These are phyloP conservation scores for Paraescarpia echinospica DNA, from an alignment of 1,140 invertebrate species.

Conservation along the genomic window DNA sequence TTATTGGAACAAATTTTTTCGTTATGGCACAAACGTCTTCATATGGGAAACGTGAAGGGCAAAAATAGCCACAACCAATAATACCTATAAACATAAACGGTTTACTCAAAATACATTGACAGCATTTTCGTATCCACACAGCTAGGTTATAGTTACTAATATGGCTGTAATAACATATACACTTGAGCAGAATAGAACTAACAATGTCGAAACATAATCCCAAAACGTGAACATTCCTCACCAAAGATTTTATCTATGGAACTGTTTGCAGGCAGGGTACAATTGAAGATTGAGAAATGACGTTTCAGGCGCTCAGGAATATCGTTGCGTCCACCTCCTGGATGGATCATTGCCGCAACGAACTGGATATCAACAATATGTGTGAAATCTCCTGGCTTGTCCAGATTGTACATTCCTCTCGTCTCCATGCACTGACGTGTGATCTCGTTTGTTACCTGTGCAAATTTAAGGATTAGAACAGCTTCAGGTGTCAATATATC, in stretches of 20 bases:
- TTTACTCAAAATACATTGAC: not conserved
- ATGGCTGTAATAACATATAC: not conserved
- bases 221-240: not conserved
- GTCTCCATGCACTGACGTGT: conserved; percentile 95
- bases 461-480: not conserved
- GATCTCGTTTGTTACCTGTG: conserved; percentile 84
- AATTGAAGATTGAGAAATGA: conserved; percentile 95
- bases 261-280: conserved; percentile 80
- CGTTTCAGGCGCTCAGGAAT: conserved; percentile 91
- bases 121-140: not conserved
- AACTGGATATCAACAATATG: conserved; percentile 90
- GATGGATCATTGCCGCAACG: conserved; percentile 91
- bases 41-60: conserved; percentile 49
- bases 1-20: conserved; percentile 53
- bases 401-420: conserved; percentile 94
- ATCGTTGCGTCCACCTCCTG: conserved; percentile 92
- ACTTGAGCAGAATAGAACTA: not conserved
- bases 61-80: conserved; percentile 57
- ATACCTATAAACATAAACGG: conserved; percentile 27
- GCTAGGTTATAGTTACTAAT: not conserved
- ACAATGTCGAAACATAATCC: not conserved
- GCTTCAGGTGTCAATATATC: not conserved
- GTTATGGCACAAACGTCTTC: conserved; percentile 45
- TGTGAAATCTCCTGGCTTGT: conserved; percentile 95
- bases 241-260: conserved; percentile 89